Evolutionary conservation across 2,888 invertebrate genomes (phyloP), one percentile per base, ranked within the genome.

Genomic region (Acanthosepion lycidas): DNA sequence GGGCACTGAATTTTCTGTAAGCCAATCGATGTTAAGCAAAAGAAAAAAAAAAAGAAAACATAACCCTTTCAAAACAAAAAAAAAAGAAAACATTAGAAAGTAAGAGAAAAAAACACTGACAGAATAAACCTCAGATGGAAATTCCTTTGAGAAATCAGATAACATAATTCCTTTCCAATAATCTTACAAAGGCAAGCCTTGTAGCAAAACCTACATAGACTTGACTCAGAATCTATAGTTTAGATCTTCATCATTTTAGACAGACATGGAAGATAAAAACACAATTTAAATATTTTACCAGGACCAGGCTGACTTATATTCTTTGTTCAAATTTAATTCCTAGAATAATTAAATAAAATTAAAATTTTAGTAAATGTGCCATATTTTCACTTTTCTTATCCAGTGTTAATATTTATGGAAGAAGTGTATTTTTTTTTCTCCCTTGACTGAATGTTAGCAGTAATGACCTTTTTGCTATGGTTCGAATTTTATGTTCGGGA

Each of bases 181-280:
- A 78, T 78, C 78, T 78, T n/a, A 78, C 78, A 78, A 78, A 78
- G 78, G n/a, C 78, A 78, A 33, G n/a, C 78, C 78, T 78, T 78
- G 33, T 6, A 78, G 78, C n/a, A 78, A 78, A 78, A n/a, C 78
- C 78, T 78, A 78, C 78, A n/a, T 78, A 78, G 78, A n/a, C 6
- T 78, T 78, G 78, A 78, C n/a, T n/a, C n/a, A n/a, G 78, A 78
- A 78, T 78, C 78, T 78, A 78, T 78, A 78, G n/a, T 59, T 59
- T 59, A 59, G 59, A 59, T 59, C 59, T 59, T 23, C 6, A 20
- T 23, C 23, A n/a, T 78, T 78, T 33, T 33, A 15, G n/a, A n/a
- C n/a, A n/a, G 33, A 33, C 33, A 78, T 78, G 78, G n/a, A 78
- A 78, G n/a, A 78, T 15, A 15, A 78, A 78, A n/a, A n/a, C n/a